Evolutionary conservation across 1,140 invertebrate genomes (phyloP).

Genomic region (Drosophila cardini): DNA sequence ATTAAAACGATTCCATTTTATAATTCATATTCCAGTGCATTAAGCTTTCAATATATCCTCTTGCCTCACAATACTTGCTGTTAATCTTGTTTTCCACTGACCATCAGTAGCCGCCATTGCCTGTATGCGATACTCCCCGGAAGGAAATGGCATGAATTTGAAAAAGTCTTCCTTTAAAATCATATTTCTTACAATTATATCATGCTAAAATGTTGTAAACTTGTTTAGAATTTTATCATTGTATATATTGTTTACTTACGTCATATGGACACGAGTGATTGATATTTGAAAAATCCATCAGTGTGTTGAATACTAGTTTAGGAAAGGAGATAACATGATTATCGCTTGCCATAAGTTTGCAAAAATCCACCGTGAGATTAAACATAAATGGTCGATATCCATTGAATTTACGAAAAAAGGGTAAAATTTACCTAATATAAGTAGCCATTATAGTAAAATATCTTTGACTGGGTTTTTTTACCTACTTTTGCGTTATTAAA

Average conservation of each 20-base stretch:
- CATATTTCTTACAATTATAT: slow-evolving; percentile 18
- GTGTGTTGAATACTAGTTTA: background rate
- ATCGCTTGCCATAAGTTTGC: slow-evolving; percentile 15
- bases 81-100: slow-evolving; percentile 36
- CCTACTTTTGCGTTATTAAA: slow-evolving; percentile 36
- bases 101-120: slow-evolving; percentile 27
- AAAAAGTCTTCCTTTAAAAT: slow-evolving; percentile 22
- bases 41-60: background rate
- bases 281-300: slow-evolving; percentile 1
- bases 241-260: background rate
- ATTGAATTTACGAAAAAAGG: slow-evolving; percentile 32
- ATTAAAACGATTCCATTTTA: too few species aligned
- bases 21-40: too few species aligned
- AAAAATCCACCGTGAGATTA: slow-evolving; percentile 38
- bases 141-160: slow-evolving; percentile 16
- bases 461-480: background rate
- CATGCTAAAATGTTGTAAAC: background rate
- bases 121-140: slow-evolving; percentile 49
- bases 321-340: slow-evolving; percentile 6
- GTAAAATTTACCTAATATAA: slow-evolving; percentile 4
- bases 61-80: background rate
- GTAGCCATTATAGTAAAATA: background rate
- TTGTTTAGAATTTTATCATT: background rate
- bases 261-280: slow-evolving; percentile 27
- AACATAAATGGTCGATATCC: slow-evolving; percentile 44